Evolutionary conservation across 1,140 invertebrate genomes (phyloP), one percentile per base, ranked within the genome.

Genomic region (Calosoma granatense): DNA sequence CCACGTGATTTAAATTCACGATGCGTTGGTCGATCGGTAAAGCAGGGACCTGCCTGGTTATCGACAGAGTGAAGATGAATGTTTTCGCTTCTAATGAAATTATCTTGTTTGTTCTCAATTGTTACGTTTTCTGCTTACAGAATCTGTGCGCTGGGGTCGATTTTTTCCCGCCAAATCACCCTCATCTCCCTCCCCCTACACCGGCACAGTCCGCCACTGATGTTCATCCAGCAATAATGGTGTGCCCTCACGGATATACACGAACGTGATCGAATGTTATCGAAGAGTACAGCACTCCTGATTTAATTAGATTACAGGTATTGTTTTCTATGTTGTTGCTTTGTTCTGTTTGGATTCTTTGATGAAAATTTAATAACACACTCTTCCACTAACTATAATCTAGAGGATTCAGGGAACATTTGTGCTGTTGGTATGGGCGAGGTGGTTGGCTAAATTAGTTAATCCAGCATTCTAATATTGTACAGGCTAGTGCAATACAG

Each of bases 41-140:
- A 47, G 41, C 17, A 47, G 41, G 41, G 41, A 9, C 3, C 6
- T 6, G 15, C 41, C 41, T 17, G 41, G 9, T 17, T 9, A 47
- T 47, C 41, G 17, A 17, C 17, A 9, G 41, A 47, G 9, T 9
- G 6, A 47, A 47, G 41, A 47, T 47, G 41, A 47, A 47, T 47
- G 41, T 47, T 47, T 47, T 47, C 17, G 17, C 9, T 47, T 47
- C 17, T 47, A 47, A 47, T 47, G 41, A 47, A 9, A 47, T 47
- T 47, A 47, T 47, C 41, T 47, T 47, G 41, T 47, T 47, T 47
- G 41, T 47, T 4, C n/a, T n/a, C 9, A 47, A 47, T 11, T 47
- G 41, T 47, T 12, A 47, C 41, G 41, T 47, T 17, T 47, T 11
- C 6, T 47, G 41, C 41, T 47, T 47, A 47, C 41, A 47, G 15